Evolutionary conservation across 2,888 invertebrate genomes (phyloP).

Genomic region (Chironomus tentans): DNA sequence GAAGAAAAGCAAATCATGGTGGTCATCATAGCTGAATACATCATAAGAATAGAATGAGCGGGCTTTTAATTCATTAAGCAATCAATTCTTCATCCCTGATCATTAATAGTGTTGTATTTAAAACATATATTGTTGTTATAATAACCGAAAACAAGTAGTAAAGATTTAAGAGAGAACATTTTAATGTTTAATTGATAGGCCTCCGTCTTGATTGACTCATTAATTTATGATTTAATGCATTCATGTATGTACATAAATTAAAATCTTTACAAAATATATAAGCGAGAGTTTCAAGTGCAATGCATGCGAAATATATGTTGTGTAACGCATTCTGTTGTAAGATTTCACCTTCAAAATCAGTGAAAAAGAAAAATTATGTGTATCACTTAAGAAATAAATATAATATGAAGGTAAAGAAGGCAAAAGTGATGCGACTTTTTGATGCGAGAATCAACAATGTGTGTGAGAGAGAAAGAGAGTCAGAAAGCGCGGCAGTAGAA

Average conservation of each 20-base stretch:
- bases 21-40: not conserved
- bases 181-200: not conserved
- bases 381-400: not conserved
- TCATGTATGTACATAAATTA: not conserved
- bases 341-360: constrained; percentile 26
- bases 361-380: constrained; percentile 17
- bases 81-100: constrained; percentile 1
- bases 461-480: no score
- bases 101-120: not conserved
- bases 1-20: not conserved
- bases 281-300: constrained; percentile 10
- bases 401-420: not conserved
- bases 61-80: not conserved
- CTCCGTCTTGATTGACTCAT: not conserved
- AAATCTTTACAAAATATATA: not conserved
- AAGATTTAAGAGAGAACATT: not conserved
- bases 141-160: no score
- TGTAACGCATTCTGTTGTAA: constrained; percentile 17
- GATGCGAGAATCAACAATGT: no score
- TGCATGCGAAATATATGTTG: constrained; percentile 10
- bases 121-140: not conserved
- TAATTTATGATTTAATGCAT: not conserved
- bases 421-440: not conserved
- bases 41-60: no score
- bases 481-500: no score